phyloP scores from a whole-genome alignment of 2,888 invertebrate species.

The Pherbina coryleti region DNA sequence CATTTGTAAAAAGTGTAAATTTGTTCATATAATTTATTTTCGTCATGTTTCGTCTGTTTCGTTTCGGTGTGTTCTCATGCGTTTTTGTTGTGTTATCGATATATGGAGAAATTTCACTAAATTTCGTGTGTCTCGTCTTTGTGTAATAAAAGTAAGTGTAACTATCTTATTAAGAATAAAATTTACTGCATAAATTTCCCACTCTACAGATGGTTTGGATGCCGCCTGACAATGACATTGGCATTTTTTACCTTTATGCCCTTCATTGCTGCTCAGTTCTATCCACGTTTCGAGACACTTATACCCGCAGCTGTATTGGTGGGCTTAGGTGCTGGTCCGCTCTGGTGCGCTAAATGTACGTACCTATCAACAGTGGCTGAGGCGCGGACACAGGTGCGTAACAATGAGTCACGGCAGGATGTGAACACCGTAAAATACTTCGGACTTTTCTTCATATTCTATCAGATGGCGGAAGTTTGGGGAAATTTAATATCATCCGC shows the following conservation, averaged over 20 bases:
- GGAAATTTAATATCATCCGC: slow-evolving; percentile 92
- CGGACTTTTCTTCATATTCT: slow-evolving; percentile 96
- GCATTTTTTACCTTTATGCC: slow-evolving; percentile 92
- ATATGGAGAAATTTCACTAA: too few species aligned
- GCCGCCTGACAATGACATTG: slow-evolving; percentile 89
- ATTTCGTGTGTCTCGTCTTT: too few species aligned
- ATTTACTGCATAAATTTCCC: too few species aligned
- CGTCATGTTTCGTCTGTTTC: too few species aligned
- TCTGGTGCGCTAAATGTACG: slow-evolving; percentile 97
- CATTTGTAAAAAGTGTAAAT: too few species aligned
- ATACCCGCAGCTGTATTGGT: slow-evolving; percentile 76
- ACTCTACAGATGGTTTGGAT: slow-evolving; percentile 88
- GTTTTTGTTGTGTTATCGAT: too few species aligned
- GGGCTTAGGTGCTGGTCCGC: slow-evolving; percentile 85
- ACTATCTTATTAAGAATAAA: too few species aligned
- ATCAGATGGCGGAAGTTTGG: slow-evolving; percentile 96
- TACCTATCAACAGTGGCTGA: slow-evolving; percentile 88
- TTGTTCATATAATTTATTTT: too few species aligned
- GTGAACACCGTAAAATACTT: slow-evolving; percentile 91
- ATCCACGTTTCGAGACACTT: slow-evolving; percentile 86
- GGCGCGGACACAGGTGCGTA: slow-evolving; percentile 79
- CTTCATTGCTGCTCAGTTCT: slow-evolving; percentile 91
- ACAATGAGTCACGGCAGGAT: slow-evolving; percentile 75
- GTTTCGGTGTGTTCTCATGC: too few species aligned
- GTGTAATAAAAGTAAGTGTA: too few species aligned